Percentiles rank a stretch among this genome's conserved stretches.
Evolutionary conservation across 2,113 vertebrate species (phyloP).

Genomic region (Rana temporaria): DNA sequence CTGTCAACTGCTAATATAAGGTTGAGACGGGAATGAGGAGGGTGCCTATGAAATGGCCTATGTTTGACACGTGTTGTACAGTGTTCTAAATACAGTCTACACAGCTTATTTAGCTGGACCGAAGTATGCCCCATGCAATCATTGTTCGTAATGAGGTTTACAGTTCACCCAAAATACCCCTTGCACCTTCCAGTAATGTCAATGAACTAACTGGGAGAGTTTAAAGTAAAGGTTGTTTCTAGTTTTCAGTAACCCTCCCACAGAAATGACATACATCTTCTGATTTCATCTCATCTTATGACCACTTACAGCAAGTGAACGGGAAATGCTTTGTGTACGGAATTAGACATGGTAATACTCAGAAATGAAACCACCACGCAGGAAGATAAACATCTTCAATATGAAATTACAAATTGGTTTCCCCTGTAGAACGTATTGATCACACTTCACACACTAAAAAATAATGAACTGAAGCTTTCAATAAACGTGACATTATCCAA

Average conservation of each 20-base stretch:
- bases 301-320: conserved; percentile 11
- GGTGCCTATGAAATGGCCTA: too few relatives aligned
- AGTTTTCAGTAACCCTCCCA: conserved; percentile 30
- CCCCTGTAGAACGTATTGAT: too few relatives aligned
- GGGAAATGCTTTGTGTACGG: background rate
- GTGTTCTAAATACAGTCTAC: too few relatives aligned
- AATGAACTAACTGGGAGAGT: conserved; percentile 1
- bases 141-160: background rate
- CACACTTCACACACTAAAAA: too few relatives aligned
- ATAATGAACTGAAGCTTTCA: background rate
- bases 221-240: conserved; percentile 10
- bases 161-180: background rate
- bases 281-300: conserved; percentile 12
- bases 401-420: too few relatives aligned
- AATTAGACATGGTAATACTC: background rate
- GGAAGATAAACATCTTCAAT: too few relatives aligned
- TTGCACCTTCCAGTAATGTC: background rate
- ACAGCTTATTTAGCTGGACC: too few relatives aligned
- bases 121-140: too few relatives aligned
- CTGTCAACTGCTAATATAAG: too few relatives aligned
- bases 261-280: background rate
- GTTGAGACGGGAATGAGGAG: too few relatives aligned
- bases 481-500: background rate
- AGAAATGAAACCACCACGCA: background rate
- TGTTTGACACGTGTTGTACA: too few relatives aligned